phyloP scores from a whole-genome alignment of 2,797 vertebrate species.

The Leuciscus waleckii region DNA sequence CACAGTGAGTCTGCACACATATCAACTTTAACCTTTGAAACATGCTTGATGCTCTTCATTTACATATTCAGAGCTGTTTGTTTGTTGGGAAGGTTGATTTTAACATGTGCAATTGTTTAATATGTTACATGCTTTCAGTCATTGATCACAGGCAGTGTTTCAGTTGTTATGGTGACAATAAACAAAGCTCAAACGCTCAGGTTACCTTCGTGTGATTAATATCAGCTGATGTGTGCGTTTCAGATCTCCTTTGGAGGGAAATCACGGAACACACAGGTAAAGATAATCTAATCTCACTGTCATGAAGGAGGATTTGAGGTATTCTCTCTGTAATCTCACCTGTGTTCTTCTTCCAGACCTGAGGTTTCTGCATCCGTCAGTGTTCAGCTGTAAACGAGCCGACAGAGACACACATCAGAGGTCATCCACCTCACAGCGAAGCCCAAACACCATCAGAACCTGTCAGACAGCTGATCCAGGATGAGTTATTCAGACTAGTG shows the following conservation, averaged over 20 bases:
- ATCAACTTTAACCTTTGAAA: not conserved
- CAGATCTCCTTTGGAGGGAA: not conserved
- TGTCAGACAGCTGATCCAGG: slow-evolving; percentile 84
- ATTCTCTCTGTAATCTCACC: not conserved
- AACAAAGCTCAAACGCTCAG: not conserved
- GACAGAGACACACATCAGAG: slow-evolving; percentile 40
- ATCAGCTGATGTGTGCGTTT: slow-evolving; percentile 12
- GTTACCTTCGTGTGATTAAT: not conserved
- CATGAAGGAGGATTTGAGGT: not conserved
- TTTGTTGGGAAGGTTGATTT: not conserved
- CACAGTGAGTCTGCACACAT: slow-evolving; percentile 68
- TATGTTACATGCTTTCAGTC: not conserved
- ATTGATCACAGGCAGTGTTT: not conserved
- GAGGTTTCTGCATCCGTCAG: slow-evolving; percentile 23
- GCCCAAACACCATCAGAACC: slow-evolving; percentile 66
- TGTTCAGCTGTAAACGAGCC: slow-evolving; percentile 32
- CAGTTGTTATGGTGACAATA: not conserved
- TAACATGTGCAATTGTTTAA: not conserved
- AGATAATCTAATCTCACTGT: not conserved
- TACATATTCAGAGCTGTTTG: not conserved
- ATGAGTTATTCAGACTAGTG: slow-evolving; percentile 91
- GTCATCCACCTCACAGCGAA: slow-evolving; percentile 35
- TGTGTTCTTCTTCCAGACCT: not conserved
- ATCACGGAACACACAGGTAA: not conserved
- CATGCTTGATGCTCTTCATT: too few species aligned